Evolutionary conservation across 1,140 invertebrate species (phyloP).

Genomic region (Drosophila repletoides): DNA sequence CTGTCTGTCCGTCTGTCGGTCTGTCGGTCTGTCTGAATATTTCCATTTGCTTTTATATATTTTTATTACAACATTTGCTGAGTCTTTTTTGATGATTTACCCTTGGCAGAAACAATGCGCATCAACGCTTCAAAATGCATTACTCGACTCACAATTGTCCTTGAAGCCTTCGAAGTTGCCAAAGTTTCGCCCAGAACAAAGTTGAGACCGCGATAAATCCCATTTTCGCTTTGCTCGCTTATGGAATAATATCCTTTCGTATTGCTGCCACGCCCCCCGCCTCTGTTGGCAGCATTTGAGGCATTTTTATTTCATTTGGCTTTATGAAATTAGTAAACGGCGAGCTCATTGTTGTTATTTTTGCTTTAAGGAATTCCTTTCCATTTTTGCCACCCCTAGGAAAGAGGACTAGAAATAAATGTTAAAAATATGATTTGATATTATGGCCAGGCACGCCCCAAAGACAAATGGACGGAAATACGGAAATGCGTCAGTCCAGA

Average conservation of each 20-base stretch:
- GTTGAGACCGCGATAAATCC: constrained; percentile 56
- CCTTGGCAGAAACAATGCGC: constrained; percentile 17
- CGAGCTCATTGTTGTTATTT: constrained; percentile 26
- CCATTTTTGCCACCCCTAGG: background rate
- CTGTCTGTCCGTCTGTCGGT: too few relatives aligned
- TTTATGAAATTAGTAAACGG: constrained; percentile 74
- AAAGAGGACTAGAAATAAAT: constrained; percentile 36
- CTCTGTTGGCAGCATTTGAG: constrained; percentile 16
- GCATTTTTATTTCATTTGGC: constrained; percentile 71
- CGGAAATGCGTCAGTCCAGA: constrained; percentile 31
- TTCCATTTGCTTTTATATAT: constrained; percentile 17
- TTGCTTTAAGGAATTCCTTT: constrained; percentile 42
- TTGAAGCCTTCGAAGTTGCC: constrained; percentile 26
- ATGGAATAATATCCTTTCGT: constrained; percentile 26
- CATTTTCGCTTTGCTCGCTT: constrained; percentile 17
- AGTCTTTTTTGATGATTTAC: constrained; percentile 38
- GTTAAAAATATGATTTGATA: constrained; percentile 75
- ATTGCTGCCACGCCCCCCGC: background rate
- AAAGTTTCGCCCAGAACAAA: constrained; percentile 21
- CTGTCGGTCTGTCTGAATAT: background rate
- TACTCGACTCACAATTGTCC: background rate
- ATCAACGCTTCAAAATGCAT: constrained; percentile 47
- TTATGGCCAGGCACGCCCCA: constrained; percentile 58
- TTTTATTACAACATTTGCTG: constrained; percentile 21
- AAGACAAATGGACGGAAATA: constrained; percentile 46